Conservation (phyloP, 2,888 invertebrate species). For the Liposcelis brunnea region DNA sequence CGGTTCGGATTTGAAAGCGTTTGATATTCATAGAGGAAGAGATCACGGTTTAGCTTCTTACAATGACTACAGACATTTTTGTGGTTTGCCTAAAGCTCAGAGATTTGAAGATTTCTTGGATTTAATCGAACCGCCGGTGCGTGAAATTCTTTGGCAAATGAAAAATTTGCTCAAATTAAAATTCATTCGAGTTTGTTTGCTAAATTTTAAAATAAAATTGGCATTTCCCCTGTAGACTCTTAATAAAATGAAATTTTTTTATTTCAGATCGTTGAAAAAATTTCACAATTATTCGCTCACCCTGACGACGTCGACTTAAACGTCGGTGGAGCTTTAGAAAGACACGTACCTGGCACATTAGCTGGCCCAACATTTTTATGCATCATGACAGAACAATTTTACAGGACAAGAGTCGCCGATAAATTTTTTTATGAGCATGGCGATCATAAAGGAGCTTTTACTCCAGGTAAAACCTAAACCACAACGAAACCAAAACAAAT, state of each 20-base stretch:
- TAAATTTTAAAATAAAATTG: no score
- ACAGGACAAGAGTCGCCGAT: constrained; percentile 68
- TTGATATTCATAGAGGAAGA: constrained; percentile 70
- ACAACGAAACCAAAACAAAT: no score
- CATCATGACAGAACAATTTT: constrained; percentile 75
- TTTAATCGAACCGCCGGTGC: constrained; percentile 43
- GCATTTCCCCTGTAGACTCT: no score
- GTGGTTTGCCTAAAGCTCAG: constrained; percentile 49
- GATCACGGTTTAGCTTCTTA: constrained; percentile 75
- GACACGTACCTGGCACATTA: constrained; percentile 54
- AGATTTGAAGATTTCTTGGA: constrained; percentile 53
- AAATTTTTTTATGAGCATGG: constrained; percentile 69
- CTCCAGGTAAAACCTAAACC: constrained; percentile 30
- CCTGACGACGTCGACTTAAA: constrained; percentile 74
- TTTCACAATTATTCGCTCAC: constrained; percentile 45
- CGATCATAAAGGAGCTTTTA: constrained; percentile 40
- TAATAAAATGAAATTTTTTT: no score
- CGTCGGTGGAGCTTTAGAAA: constrained; percentile 67
- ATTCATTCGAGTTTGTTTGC: no score
- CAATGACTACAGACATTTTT: constrained; percentile 56
- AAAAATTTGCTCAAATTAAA: no score
- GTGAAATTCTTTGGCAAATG: constrained; percentile 17
- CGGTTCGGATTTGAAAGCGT: constrained; percentile 62
- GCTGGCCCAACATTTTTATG: constrained; percentile 80
- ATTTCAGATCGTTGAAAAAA: constrained; percentile 42